phyloP scores from a whole-genome alignment of 1,140 invertebrate genomes.

The Tetraneura akinire region DNA sequence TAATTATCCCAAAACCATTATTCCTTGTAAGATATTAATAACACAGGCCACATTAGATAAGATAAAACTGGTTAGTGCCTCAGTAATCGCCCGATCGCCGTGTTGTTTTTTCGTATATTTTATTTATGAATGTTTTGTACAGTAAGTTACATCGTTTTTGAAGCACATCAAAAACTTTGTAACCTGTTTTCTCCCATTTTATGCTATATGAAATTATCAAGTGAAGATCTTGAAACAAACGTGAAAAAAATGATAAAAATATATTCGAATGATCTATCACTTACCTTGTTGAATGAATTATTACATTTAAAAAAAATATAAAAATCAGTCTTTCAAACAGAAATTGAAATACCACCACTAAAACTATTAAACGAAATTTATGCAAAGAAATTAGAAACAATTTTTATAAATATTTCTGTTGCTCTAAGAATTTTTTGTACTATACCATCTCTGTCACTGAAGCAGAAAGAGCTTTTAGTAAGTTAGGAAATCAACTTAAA shows the following conservation, averaged over 20 bases:
- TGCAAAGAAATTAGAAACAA: conserved; percentile 34
- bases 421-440: conserved; percentile 21
- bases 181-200: conserved; percentile 19
- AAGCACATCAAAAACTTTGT: conserved; percentile 10
- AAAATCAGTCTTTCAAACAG: conserved; percentile 10
- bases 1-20: too few species aligned
- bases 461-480: too few species aligned
- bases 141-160: too few species aligned
- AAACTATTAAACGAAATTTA: conserved; percentile 30
- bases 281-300: conserved; percentile 5
- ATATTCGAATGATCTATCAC: conserved; percentile 15
- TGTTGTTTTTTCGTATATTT: too few species aligned
- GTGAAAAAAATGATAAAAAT: background rate
- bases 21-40: too few species aligned
- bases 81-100: too few species aligned
- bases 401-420: conserved; percentile 31
- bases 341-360: conserved; percentile 26
- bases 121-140: too few species aligned
- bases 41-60: too few species aligned
- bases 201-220: conserved; percentile 16
- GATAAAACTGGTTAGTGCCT: too few species aligned
- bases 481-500: too few species aligned
- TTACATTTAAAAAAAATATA: conserved; percentile 30
- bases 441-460: too few species aligned
- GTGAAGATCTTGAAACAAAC: conserved; percentile 12